A percentile compares a stretch with the other conserved stretches of the same genome.
Conservation (phyloP, 2,888 invertebrate species). For the Acholoe squamosa region DNA sequence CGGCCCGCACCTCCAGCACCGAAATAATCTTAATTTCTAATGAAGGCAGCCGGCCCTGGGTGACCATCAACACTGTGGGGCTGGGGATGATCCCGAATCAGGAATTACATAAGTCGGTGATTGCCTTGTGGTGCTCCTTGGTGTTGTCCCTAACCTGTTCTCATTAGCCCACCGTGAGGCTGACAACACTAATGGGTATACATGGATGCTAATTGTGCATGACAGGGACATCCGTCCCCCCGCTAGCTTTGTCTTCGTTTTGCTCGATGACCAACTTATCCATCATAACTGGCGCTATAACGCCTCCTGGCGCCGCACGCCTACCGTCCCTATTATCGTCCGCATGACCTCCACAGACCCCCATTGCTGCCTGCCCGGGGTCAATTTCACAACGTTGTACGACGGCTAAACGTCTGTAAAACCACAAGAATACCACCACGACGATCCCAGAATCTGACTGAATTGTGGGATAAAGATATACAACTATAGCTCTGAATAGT, state of each 20-base stretch:
- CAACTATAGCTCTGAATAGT: too few species aligned
- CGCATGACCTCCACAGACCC: background rate
- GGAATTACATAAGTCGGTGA: conserved; percentile 47
- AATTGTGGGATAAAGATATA: too few species aligned
- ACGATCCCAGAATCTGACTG: too few species aligned
- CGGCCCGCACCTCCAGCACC: conserved; percentile 11
- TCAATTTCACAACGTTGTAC: too few species aligned
- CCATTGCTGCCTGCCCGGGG: conserved; percentile 1
- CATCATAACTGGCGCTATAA: conserved; percentile 21
- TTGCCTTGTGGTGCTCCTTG: conserved; percentile 37
- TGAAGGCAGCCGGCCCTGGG: conserved; percentile 29
- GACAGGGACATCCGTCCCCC: conserved; percentile 51
- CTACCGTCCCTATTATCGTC: background rate
- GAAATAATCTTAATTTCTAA: conserved; percentile 53
- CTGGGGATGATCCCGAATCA: background rate
- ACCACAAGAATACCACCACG: too few species aligned
- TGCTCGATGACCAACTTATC: conserved; percentile 57
- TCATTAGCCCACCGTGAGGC: conserved; percentile 41
- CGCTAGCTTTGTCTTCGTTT: conserved; percentile 57
- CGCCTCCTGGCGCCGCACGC: background rate
- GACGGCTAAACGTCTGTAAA: too few species aligned
- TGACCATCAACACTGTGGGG: conserved; percentile 22
- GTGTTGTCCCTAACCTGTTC: background rate
- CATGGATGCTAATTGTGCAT: conserved; percentile 39
- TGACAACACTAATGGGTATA: conserved; percentile 61